phyloP scores from a whole-genome alignment of 2,888 invertebrate species.

The Apantesis nais region DNA sequence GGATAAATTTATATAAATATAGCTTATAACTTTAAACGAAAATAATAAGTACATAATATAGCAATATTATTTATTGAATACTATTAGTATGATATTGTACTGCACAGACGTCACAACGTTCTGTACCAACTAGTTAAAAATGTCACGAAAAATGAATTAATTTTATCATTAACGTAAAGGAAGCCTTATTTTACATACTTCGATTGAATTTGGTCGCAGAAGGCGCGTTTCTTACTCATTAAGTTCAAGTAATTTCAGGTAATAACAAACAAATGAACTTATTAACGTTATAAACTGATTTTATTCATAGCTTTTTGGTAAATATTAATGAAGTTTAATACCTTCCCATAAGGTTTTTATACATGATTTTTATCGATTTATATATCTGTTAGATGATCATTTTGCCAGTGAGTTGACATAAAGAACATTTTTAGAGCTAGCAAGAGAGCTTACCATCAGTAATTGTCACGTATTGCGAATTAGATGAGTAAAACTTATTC shows the following conservation, averaged over 20 bases:
- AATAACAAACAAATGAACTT: not conserved
- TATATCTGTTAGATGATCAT: not conserved
- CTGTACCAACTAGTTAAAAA: slow-evolving; percentile 3
- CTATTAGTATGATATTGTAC: slow-evolving; percentile 17
- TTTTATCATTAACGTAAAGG: not conserved
- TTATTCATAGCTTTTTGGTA: not conserved
- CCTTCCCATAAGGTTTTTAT: not conserved
- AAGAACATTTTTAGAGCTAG: not conserved
- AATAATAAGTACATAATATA: slow-evolving; percentile 36
- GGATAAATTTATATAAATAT: slow-evolving; percentile 2
- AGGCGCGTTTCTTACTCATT: not conserved
- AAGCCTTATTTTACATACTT: not conserved
- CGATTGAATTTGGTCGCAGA: not conserved
- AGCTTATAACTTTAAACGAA: slow-evolving; percentile 22
- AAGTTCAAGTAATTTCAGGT: not conserved
- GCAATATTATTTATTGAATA: slow-evolving; percentile 31
- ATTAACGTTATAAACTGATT: not conserved
- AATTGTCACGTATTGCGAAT: not conserved
- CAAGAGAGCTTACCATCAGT: not conserved
- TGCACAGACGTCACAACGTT: slow-evolving; percentile 11
- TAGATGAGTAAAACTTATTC: not conserved
- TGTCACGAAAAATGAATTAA: not conserved
- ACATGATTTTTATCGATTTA: too few relatives aligned
- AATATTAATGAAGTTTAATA: not conserved
- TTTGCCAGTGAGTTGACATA: not conserved